Percentiles rank a stretch among this genome's conserved stretches.
These are phyloP conservation scores for Drosophila tripunctata DNA, from an alignment of 2,888 invertebrate genomes.

Conservation along the genomic window DNA sequence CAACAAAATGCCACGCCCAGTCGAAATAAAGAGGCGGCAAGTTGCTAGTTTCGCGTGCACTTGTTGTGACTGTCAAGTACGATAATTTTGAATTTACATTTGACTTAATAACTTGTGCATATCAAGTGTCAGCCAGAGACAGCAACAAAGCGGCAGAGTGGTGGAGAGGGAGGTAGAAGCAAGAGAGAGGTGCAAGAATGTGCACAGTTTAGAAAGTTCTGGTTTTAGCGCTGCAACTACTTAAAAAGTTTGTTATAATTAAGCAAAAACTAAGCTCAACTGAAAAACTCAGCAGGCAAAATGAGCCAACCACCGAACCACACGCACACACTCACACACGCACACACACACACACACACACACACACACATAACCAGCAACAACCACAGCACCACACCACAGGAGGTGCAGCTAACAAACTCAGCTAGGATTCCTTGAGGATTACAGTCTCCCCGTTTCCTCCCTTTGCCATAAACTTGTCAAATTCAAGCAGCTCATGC, in stretches of 20 bases:
- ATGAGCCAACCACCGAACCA: conserved; percentile 25
- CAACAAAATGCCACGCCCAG: conserved; percentile 51
- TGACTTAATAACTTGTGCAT: conserved; percentile 76
- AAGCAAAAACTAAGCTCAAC: conserved; percentile 73
- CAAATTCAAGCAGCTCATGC: conserved; percentile 37
- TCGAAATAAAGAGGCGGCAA: conserved; percentile 3
- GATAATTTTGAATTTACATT: conserved; percentile 80
- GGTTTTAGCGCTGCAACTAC: conserved; percentile 65
- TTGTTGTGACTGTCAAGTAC: conserved; percentile 61
- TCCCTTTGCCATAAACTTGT: conserved; percentile 34
- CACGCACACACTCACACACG: not conserved
- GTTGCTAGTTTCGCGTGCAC: conserved; percentile 51
- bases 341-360: not conserved
- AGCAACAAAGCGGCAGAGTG: not conserved
- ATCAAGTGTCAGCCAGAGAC: conserved; percentile 48
- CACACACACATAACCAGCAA: conserved; percentile 1
- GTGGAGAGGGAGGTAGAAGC: not conserved
- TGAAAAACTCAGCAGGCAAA: conserved; percentile 43
- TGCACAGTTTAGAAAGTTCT: conserved; percentile 69
- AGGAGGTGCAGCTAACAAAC: not conserved
- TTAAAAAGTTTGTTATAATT: conserved; percentile 77
- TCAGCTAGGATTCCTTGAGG: conserved; percentile 24
- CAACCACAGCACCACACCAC: not conserved
- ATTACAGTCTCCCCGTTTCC: conserved; percentile 15
- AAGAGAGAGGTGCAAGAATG: not conserved